Evolutionary conservation across 2,888 invertebrate genomes (phyloP), one percentile per base, ranked within the genome.

Genomic region (Zygogramma bicolorata): DNA sequence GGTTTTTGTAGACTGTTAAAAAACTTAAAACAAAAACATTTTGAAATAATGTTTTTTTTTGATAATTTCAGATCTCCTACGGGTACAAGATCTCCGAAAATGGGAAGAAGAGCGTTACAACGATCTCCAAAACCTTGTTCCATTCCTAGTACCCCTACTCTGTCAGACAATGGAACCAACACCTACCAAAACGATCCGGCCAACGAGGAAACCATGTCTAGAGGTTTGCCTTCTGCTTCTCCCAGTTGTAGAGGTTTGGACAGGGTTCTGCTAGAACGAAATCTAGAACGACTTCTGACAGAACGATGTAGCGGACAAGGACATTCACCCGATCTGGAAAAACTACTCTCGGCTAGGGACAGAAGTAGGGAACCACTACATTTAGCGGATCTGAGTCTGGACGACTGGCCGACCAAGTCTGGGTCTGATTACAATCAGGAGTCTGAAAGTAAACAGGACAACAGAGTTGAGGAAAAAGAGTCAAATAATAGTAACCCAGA

Each of bases 261-360:
- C 83, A 88, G 93, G 82, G 91, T 92, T 0, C 88, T 92, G 61
- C 88, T 92, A 6, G 93, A 93, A 81, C 89, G 92, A 79, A 93
- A 93, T 83, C 88, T 93, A 74, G 93, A 92, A 78, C 89, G 92
- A 74, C 83, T 91, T 25, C 85, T 91, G 27, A 88, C 89, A 4
- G 91, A 91, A 76, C 85, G 88, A 68, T 73, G 76, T 49, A 85
- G 82, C 53, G 80, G 79, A 49, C 79, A 82, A 76, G 81, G 80
- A 15, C 84, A 84, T 73, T 81, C 85, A 46, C 85, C 85, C 0
- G 88, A 88, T 74, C 82, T 88, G 60, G 88, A 88, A 79, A 89
- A 89, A 78, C 82, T 90, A 57, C 85, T 90, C 77, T 88, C 88
- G 73, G 90, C 89, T 2, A 85, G 89, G 78, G 92, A 92, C 70